Evolutionary conservation across 2,888 invertebrate genomes (phyloP).

Genomic region (Perizoma flavofasciatum): DNA sequence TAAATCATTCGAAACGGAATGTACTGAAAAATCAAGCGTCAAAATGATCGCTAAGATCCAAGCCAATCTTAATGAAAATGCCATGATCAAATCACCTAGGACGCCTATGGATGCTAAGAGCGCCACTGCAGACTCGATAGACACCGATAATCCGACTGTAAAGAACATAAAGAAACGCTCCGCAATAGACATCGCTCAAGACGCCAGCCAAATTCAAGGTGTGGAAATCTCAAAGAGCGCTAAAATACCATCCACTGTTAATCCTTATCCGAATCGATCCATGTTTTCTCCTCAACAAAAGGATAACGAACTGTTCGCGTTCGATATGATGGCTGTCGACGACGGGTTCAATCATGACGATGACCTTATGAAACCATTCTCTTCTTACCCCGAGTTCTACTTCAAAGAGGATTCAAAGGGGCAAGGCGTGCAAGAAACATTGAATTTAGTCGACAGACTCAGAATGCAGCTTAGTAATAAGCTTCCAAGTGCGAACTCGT

Average conservation of each 20-base stretch:
- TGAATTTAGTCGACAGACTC: constrained; percentile 92
- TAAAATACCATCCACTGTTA: constrained; percentile 72
- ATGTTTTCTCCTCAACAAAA: constrained; percentile 89
- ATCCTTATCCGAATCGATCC: constrained; percentile 82
- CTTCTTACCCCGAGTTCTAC: constrained; percentile 86
- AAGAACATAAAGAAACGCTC: constrained; percentile 64
- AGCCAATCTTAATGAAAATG: constrained; percentile 77
- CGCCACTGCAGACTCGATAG: constrained; percentile 63
- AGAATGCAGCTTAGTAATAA: constrained; percentile 89
- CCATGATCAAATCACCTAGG: constrained; percentile 80
- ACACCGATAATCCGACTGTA: constrained; percentile 59
- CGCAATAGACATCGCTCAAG: constrained; percentile 66
- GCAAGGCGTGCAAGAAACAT: constrained; percentile 90
- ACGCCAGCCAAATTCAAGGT: constrained; percentile 73
- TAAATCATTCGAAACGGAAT: constrained; percentile 71
- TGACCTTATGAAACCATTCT: constrained; percentile 86
- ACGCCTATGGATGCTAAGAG: constrained; percentile 80
- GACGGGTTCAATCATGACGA: constrained; percentile 88
- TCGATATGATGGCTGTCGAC: constrained; percentile 85
- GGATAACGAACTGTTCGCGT: constrained; percentile 86
- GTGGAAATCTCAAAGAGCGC: constrained; percentile 78
- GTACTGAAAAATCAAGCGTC: constrained; percentile 71
- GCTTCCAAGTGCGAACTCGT: constrained; percentile 77
- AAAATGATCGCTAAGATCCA: constrained; percentile 80
- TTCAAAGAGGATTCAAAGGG: constrained; percentile 92